phyloP scores from a whole-genome alignment of 2,888 invertebrate genomes.

The Caenorhabditis imperialis region DNA sequence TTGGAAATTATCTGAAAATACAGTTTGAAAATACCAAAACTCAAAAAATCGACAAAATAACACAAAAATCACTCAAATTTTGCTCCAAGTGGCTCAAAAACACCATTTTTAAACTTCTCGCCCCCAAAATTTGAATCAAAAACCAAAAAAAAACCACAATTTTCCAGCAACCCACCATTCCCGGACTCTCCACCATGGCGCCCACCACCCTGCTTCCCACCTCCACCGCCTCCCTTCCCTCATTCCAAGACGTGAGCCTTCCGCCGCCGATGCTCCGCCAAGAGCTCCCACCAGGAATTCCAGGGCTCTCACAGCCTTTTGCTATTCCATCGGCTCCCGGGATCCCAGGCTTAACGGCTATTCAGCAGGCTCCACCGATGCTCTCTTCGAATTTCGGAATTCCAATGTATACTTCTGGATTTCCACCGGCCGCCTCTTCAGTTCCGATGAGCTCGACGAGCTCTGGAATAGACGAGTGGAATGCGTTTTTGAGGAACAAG shows the following conservation, averaged over 20 bases:
- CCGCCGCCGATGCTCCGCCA: slow-evolving; percentile 35
- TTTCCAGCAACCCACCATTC: background rate
- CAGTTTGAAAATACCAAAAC: no score
- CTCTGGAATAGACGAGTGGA: slow-evolving; percentile 43
- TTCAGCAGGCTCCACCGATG: slow-evolving; percentile 2
- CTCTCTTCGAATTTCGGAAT: slow-evolving; percentile 24
- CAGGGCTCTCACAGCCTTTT: slow-evolving; percentile 7
- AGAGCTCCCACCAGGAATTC: slow-evolving; percentile 35
- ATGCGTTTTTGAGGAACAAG: slow-evolving; percentile 49
- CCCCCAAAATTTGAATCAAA: no score
- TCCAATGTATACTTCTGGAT: slow-evolving; percentile 23
- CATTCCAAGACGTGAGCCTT: slow-evolving; percentile 38
- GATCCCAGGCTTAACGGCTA: slow-evolving; percentile 11
- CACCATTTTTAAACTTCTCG: no score
- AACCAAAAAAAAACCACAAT: no score
- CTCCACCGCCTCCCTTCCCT: background rate
- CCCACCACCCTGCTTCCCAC: slow-evolving; percentile 1
- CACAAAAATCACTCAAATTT: no score
- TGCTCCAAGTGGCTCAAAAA: no score
- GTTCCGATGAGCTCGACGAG: slow-evolving; percentile 6
- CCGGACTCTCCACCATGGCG: background rate
- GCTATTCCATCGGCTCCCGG: slow-evolving; percentile 1
- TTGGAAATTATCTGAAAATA: no score
- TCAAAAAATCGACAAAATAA: no score
- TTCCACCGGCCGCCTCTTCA: slow-evolving; percentile 23